These are phyloP conservation scores for Pseudopleuronectes americanus DNA, from an alignment of 2,797 vertebrate genomes.

Conservation along the genomic window DNA sequence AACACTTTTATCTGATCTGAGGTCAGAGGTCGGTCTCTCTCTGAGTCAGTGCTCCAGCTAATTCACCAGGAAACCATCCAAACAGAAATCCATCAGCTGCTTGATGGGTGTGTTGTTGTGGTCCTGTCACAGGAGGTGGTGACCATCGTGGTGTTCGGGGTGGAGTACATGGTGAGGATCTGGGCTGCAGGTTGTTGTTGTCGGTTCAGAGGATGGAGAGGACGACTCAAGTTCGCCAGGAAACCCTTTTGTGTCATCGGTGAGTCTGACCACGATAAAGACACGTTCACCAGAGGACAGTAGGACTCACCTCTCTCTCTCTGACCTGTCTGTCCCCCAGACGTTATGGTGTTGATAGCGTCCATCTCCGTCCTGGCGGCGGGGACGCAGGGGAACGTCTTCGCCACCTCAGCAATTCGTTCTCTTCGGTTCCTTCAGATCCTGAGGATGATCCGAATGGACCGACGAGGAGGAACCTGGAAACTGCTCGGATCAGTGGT, in stretches of 20 bases:
- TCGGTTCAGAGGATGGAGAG: constrained; percentile 95
- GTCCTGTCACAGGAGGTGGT: constrained; percentile 90
- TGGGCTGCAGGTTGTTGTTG: constrained; percentile 99
- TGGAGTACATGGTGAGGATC: constrained; percentile 97
- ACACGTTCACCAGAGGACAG: background rate
- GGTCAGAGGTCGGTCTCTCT: background rate
- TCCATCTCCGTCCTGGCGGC: constrained; percentile 97
- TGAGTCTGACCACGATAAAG: constrained; percentile 37
- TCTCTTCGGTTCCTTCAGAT: constrained; percentile 97
- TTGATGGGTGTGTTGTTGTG: background rate
- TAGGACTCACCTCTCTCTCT: constrained; percentile 9
- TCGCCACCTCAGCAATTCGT: constrained; percentile 95
- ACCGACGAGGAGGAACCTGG: constrained; percentile 96
- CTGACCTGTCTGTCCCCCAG: constrained; percentile 67
- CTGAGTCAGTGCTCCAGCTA: background rate
- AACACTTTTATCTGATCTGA: background rate
- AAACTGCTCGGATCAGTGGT: constrained; percentile 97
- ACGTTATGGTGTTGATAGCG: constrained; percentile 96
- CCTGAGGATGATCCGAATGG: constrained; percentile 98
- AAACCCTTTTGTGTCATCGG: constrained; percentile 99
- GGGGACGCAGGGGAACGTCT: constrained; percentile 97
- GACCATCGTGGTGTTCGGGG: constrained; percentile 97
- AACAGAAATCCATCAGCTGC: background rate
- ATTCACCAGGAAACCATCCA: background rate
- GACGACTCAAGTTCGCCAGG: constrained; percentile 93